Evolutionary conservation across 2,113 vertebrate species (phyloP), one percentile per base, ranked within the genome.

Genomic region (Vicugna pacos): DNA sequence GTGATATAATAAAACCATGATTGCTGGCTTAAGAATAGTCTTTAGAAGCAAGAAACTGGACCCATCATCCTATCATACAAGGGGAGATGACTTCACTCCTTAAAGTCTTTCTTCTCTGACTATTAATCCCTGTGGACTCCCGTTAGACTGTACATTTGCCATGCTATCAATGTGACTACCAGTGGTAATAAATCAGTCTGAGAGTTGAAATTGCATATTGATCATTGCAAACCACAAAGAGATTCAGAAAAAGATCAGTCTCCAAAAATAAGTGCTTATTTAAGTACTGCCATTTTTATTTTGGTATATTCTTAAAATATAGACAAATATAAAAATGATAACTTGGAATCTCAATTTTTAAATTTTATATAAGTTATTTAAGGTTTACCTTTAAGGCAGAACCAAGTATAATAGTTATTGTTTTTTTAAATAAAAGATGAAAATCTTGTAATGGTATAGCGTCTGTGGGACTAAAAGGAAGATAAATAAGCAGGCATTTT

Each of bases 381-480:
- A 91, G 19, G 0, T 60, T 52, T 69, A 85, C 32, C 32, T 77
- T 50, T 77, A 69, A 52, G 10, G 32, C 26, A 83, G 30, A 76
- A 48, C 38, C 19, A 86, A 69, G 48, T 15, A 64, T 62, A 48
- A 32, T 4, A 56, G 20, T 14, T 52, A 30, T 56, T 56, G 38
- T 60, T 81, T 24, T 52, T 64, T 1, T 12, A 73, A 75, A 62
- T 77, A 65, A 28, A 58, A 94, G 82, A 94, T 11, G 9, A 5
- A 85, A 26, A 95, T 62, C 20, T 52, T 75, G 7, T 85, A 91
- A 93, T 60, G 73, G 92, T 58, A 89, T 26, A 76, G n/a, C 88
- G 35, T 92, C 9, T 54, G 16, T 17, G 14, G 2, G 50, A 7
- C 13, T 38, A 20, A 80, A 94, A 11, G 32, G 35, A 56, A 89